phyloP scores from a whole-genome alignment of 2,888 invertebrate genomes.

The Andrena marginata region DNA sequence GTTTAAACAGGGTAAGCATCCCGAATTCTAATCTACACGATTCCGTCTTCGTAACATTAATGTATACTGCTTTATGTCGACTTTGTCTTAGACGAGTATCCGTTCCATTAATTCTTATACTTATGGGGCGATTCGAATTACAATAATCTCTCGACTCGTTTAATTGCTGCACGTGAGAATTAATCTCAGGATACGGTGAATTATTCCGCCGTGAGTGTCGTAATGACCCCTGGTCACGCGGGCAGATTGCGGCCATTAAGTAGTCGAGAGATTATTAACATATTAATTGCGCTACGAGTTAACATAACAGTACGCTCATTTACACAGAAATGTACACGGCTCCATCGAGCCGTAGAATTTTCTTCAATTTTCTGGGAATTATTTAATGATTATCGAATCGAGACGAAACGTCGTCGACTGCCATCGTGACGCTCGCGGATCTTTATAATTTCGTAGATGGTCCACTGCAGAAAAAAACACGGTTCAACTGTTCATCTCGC shows the following conservation, averaged over 20 bases:
- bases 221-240: background rate
- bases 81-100: background rate
- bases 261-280: background rate
- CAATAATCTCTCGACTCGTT: background rate
- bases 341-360: background rate
- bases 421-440: no score
- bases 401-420: no score
- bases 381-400: no score
- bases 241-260: background rate
- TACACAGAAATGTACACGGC: background rate
- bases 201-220: background rate
- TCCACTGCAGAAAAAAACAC: no score
- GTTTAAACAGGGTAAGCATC: constrained; percentile 34
- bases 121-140: background rate
- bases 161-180: background rate
- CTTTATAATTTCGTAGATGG: no score
- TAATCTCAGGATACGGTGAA: background rate
- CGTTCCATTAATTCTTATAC: background rate
- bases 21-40: constrained; percentile 38
- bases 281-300: background rate
- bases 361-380: background rate
- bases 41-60: constrained; percentile 2
- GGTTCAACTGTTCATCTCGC: no score
- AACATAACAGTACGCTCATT: background rate
- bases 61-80: constrained; percentile 2